Evolutionary conservation across 2,113 vertebrate genomes (phyloP).

Genomic region (Petaurus breviceps): DNA sequence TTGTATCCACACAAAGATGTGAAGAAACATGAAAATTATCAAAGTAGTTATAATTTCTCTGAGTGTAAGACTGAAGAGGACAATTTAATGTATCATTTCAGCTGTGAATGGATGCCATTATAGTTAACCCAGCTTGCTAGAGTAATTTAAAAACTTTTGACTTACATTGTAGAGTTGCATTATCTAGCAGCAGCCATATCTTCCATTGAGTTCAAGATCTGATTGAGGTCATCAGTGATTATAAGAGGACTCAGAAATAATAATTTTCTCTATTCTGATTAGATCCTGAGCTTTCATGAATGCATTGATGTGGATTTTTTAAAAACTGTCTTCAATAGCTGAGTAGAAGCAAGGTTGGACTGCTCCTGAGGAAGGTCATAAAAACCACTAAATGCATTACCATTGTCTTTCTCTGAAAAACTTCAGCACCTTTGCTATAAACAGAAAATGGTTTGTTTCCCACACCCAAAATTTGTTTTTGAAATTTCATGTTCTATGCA

Average conservation of each 20-base stretch:
- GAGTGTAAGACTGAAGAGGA: conserved; percentile 37
- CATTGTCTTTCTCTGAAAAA: conserved; percentile 49
- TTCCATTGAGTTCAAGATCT: conserved; percentile 71
- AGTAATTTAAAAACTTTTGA: conserved; percentile 73
- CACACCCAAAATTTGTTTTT: neutral
- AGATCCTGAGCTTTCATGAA: conserved; percentile 68
- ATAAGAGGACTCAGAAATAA: conserved; percentile 64
- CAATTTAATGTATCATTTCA: conserved; percentile 24
- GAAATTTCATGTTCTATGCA: neutral
- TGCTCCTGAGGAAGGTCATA: conserved; percentile 37
- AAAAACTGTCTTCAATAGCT: conserved; percentile 47
- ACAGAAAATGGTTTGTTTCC: conserved; percentile 14
- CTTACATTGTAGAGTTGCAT: conserved; percentile 48
- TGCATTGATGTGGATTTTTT: conserved; percentile 69
- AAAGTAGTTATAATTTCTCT: conserved; percentile 25
- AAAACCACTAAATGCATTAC: conserved; percentile 9
- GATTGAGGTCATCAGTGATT: conserved; percentile 73
- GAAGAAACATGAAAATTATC: conserved; percentile 44
- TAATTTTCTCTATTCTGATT: conserved; percentile 51
- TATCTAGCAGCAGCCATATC: conserved; percentile 44
- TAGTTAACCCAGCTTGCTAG: conserved; percentile 45
- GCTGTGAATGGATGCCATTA: conserved; percentile 40
- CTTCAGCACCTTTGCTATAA: conserved; percentile 15
- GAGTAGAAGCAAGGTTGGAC: conserved; percentile 59
- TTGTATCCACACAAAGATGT: conserved; percentile 50